These are phyloP conservation scores for Microcebus tavaratra DNA, from an alignment of 2,113 vertebrate species.

Conservation along the genomic window DNA sequence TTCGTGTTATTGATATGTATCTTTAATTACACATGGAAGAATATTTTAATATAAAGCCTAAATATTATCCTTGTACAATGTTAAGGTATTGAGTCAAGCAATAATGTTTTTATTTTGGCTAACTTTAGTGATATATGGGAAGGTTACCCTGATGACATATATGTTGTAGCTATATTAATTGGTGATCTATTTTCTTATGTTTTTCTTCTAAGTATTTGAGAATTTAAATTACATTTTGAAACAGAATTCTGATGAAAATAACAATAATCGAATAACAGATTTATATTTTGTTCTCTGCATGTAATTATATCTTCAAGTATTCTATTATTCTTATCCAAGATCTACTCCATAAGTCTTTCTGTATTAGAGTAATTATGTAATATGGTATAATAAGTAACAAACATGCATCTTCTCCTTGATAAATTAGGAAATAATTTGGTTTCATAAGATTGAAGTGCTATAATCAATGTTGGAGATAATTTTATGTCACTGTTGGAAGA, in stretches of 20 bases:
- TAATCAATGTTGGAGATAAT: not conserved
- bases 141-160: not conserved
- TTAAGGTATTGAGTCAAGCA: not conserved
- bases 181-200: not conserved
- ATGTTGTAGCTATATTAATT: not conserved
- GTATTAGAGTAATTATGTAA: not conserved
- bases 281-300: not conserved
- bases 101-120: not conserved
- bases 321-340: not conserved
- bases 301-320: not conserved
- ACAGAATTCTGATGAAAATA: conserved; percentile 36
- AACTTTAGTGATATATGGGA: not conserved
- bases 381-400: not conserved
- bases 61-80: not conserved
- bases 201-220: conserved; percentile 23
- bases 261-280: not conserved
- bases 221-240: not conserved
- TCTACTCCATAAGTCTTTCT: not conserved
- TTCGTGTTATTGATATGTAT: not conserved
- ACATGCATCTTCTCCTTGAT: not conserved
- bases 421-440: conserved; percentile 25
- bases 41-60: not conserved
- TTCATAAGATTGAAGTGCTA: not conserved
- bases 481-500: not conserved
- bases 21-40: not conserved